phyloP scores from a whole-genome alignment of 1,140 invertebrate genomes.

The Samia ricini region DNA sequence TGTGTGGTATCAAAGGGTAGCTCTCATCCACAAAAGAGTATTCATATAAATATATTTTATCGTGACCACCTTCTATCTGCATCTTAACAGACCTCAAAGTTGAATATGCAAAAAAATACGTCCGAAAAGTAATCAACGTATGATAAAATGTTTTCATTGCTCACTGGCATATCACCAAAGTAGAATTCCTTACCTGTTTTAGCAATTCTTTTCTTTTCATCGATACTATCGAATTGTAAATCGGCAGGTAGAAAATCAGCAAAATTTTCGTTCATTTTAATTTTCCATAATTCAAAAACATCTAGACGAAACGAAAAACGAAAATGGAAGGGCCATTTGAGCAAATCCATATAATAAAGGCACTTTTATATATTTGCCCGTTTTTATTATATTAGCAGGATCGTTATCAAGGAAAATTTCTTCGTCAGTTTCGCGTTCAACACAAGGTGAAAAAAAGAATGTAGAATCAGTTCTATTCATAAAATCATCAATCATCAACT shows the following conservation, averaged over 20 bases:
- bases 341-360: slow-evolving; percentile 15
- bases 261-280: slow-evolving; percentile 29
- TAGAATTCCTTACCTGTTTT: slow-evolving; percentile 26
- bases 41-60: too few species aligned
- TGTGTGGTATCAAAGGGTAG: too few species aligned
- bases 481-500: slow-evolving; percentile 1
- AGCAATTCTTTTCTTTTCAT: slow-evolving; percentile 22
- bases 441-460: slow-evolving; percentile 25
- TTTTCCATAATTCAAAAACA: slow-evolving; percentile 12
- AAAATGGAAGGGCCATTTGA: slow-evolving; percentile 26
- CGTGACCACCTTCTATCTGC: too few species aligned
- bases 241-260: slow-evolving; percentile 27
- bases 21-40: too few species aligned
- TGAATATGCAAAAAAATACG: slow-evolving; percentile 22
- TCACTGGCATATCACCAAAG: slow-evolving; percentile 18
- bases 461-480: slow-evolving; percentile 13
- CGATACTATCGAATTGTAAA: slow-evolving; percentile 18
- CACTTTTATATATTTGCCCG: slow-evolving; percentile 9
- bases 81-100: slow-evolving; percentile 13
- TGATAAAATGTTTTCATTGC: slow-evolving; percentile 12
- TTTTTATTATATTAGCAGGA: slow-evolving; percentile 14
- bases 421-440: slow-evolving; percentile 17
- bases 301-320: slow-evolving; percentile 19
- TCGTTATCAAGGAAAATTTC: too few species aligned
- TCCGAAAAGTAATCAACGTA: slow-evolving; percentile 31